Evolutionary conservation across 2,888 invertebrate genomes (phyloP).

Genomic region (Phyto melanocephala): DNA sequence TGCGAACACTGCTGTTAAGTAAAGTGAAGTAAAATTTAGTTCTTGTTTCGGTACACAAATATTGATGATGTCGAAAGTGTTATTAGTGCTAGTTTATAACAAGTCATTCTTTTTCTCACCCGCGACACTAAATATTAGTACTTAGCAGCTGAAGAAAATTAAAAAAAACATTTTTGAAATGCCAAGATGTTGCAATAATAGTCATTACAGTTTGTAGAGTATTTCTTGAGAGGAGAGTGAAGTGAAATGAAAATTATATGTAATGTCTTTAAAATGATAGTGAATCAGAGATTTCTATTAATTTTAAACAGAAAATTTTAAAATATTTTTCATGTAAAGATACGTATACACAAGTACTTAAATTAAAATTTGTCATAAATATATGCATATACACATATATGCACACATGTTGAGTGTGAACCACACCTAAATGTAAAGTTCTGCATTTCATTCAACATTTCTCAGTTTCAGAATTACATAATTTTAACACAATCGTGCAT

Average conservation of each 20-base stretch:
- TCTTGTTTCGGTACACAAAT: constrained; percentile 6
- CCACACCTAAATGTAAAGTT: no score
- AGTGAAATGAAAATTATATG: not conserved
- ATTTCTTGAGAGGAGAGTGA: not conserved
- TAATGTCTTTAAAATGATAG: no score
- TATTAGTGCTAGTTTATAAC: constrained; percentile 8
- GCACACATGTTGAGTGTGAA: no score
- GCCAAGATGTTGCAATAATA: not conserved
- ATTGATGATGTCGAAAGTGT: not conserved
- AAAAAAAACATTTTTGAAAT: not conserved
- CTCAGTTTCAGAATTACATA: no score
- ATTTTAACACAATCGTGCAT: no score
- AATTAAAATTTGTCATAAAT: no score
- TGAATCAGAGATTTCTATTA: no score
- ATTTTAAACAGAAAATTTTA: no score
- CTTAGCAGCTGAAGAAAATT: not conserved
- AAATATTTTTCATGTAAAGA: no score
- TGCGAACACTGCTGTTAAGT: not conserved
- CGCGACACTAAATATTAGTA: not conserved
- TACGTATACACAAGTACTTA: no score
- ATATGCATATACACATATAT: no score
- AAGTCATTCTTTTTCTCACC: not conserved
- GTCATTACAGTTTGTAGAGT: not conserved
- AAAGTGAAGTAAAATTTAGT: not conserved
- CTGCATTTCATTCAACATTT: no score